phyloP scores from a whole-genome alignment of 2,888 invertebrate genomes.

The Cordilura impudica region DNA sequence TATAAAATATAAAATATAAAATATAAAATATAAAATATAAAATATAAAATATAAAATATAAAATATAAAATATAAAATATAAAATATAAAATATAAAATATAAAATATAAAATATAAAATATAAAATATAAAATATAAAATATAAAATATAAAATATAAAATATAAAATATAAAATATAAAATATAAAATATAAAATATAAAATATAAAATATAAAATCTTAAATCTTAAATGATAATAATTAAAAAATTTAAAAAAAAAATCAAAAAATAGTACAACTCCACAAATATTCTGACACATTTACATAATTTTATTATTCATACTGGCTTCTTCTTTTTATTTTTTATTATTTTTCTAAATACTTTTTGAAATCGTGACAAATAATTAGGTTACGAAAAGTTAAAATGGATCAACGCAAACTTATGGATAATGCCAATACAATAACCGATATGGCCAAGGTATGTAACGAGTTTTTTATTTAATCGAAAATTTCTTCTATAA shows the following conservation, averaged over 20 bases:
- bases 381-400: slow-evolving; percentile 93
- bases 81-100: not conserved
- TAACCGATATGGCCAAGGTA: slow-evolving; percentile 99
- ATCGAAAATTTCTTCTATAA: not conserved
- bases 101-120: not conserved
- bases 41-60: not conserved
- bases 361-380: slow-evolving; percentile 42
- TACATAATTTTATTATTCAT: slow-evolving; percentile 55
- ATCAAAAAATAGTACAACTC: slow-evolving; percentile 7
- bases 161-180: not conserved
- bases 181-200: not conserved
- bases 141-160: not conserved
- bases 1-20: not conserved
- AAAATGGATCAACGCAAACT: slow-evolving; percentile 99
- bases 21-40: not conserved
- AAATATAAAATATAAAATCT: not conserved
- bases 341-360: slow-evolving; percentile 50
- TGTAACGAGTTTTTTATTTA: slow-evolving; percentile 68
- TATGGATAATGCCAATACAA: slow-evolving; percentile 99
- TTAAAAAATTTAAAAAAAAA: not conserved
- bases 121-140: not conserved
- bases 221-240: not conserved
- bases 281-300: not conserved
- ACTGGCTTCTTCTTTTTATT: slow-evolving; percentile 56
- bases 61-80: slow-evolving; percentile 1